A percentile compares a stretch with the other conserved stretches of the same genome.
Conservation (phyloP, 2,797 vertebrate genomes). For the Hemitrygon akajei region DNA sequence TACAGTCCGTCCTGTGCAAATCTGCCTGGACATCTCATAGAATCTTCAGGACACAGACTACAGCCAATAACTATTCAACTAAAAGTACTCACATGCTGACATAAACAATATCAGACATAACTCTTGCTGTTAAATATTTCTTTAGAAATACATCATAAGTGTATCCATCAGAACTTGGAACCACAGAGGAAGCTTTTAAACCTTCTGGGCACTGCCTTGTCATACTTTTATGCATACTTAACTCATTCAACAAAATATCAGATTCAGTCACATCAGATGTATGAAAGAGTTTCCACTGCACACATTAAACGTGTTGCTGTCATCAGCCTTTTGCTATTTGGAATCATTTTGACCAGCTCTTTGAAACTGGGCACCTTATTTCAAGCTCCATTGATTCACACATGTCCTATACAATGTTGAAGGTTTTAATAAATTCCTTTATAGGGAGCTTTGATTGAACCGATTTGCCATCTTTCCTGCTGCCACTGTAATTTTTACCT, state of each 20-base stretch:
- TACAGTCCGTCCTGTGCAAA: neutral
- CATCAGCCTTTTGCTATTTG: neutral
- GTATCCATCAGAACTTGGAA: neutral
- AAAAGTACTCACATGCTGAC: neutral
- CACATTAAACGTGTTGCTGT: neutral
- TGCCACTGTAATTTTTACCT: neutral
- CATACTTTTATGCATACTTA: neutral
- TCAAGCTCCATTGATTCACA: neutral
- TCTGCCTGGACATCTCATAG: no score
- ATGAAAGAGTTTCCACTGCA: neutral
- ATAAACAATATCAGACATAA: neutral
- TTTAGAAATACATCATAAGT: neutral
- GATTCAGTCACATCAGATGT: neutral
- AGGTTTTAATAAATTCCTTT: constrained; percentile 4
- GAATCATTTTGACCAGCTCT: constrained; percentile 9
- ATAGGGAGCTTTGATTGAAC: constrained; percentile 6
- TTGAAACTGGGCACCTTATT: neutral
- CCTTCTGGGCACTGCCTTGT: neutral
- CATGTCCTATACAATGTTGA: neutral
- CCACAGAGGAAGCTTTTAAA: neutral
- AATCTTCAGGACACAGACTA: neutral
- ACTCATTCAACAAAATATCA: neutral
- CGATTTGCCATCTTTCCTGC: neutral
- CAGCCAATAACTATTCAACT: neutral
- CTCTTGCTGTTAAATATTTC: neutral